phyloP scores from a whole-genome alignment of 2,888 invertebrate species.

The Synergus umbraculus region DNA sequence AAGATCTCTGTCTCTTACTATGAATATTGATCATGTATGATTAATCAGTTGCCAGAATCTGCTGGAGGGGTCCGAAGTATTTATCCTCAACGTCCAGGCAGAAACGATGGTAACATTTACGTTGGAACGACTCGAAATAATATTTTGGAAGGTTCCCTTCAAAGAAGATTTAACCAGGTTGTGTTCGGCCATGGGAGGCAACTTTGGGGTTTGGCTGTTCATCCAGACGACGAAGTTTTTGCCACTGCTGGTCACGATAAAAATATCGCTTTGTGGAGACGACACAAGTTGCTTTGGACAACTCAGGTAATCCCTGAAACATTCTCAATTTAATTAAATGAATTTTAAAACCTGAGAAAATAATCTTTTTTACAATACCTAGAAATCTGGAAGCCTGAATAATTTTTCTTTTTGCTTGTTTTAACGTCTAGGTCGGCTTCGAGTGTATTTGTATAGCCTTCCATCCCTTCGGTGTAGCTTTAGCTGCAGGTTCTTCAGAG shows the following conservation, averaged over 20 bases:
- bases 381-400: background rate
- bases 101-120: conserved; percentile 94
- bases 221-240: conserved; percentile 94
- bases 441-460: conserved; percentile 93
- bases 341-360: background rate
- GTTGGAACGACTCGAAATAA: conserved; percentile 94
- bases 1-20: background rate
- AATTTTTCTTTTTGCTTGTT: background rate
- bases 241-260: conserved; percentile 95
- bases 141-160: conserved; percentile 93
- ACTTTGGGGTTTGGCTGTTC: conserved; percentile 91
- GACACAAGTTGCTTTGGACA: conserved; percentile 92
- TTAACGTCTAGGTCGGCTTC: conserved; percentile 83
- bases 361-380: background rate
- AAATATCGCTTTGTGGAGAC: conserved; percentile 93
- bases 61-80: conserved; percentile 94
- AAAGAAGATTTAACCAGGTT: conserved; percentile 91
- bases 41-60: conserved; percentile 86
- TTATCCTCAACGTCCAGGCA: conserved; percentile 91
- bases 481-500: conserved; percentile 93
- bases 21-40: background rate
- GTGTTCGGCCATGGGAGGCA: conserved; percentile 94
- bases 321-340: background rate
- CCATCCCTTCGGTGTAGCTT: conserved; percentile 91
- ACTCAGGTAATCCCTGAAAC: conserved; percentile 82